A percentile compares a stretch with the other conserved stretches of the same genome.
phyloP scores from a whole-genome alignment of 2,797 vertebrate genomes.

The Lutjanus argentimaculatus region DNA sequence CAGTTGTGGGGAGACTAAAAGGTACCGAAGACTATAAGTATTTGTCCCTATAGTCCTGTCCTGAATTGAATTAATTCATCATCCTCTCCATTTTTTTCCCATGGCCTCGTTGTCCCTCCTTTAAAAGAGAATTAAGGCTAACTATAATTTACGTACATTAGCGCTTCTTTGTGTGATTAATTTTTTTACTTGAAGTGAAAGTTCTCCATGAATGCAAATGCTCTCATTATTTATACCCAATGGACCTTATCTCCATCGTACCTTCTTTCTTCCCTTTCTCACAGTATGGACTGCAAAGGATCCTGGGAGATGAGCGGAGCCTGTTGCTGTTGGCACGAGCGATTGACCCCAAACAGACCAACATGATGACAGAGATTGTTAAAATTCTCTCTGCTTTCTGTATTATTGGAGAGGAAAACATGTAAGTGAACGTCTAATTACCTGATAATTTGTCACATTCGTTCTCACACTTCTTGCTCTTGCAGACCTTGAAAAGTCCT shows the following conservation, averaged over 20 bases:
- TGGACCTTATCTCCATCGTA: conserved; percentile 43
- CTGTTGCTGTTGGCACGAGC: conserved; percentile 93
- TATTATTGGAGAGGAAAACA: conserved; percentile 96
- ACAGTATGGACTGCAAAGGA: conserved; percentile 95
- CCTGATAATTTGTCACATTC: neutral
- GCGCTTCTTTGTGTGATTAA: conserved; percentile 50
- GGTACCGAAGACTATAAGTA: conserved; percentile 75
- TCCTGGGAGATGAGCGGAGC: conserved; percentile 94
- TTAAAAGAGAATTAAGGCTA: conserved; percentile 80
- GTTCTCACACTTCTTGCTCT: neutral
- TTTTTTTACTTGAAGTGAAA: conserved; percentile 62
- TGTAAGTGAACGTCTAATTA: conserved; percentile 87
- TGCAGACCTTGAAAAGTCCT: neutral
- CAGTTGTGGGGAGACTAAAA: conserved; percentile 65
- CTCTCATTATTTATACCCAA: conserved; percentile 72
- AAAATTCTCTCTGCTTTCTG: conserved; percentile 98
- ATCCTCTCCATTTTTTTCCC: conserved; percentile 73
- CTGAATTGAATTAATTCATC: conserved; percentile 84
- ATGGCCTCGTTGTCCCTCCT: conserved; percentile 78
- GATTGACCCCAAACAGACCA: conserved; percentile 95
- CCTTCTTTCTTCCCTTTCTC: conserved; percentile 35
- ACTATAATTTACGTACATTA: conserved; percentile 71
- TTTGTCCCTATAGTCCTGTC: conserved; percentile 82
- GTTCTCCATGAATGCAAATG: conserved; percentile 70
- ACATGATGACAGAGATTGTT: conserved; percentile 98